Evolutionary conservation across 2,113 vertebrate genomes (phyloP), one percentile per base, ranked within the genome.

Genomic region (Trogon surrucura): DNA sequence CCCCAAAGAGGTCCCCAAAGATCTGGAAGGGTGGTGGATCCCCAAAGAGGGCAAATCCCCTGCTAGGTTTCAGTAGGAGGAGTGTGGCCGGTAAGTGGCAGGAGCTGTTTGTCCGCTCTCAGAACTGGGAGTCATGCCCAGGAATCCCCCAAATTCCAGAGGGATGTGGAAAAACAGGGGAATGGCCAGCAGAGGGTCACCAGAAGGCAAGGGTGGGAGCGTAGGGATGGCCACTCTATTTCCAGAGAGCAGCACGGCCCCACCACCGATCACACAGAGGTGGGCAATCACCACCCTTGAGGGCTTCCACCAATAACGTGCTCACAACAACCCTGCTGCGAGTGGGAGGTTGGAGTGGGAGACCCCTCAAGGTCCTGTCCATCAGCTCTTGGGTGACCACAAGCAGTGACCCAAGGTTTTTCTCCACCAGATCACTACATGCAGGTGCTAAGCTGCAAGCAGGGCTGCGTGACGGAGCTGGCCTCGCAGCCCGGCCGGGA

Each of bases 391-490:
- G 34, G 60, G 7, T 38, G 51, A 74, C 73, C 3, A 1, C 1
- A 11, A 27, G 61, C 23, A 29, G 23, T 93, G 66, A 94, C n/a
- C 4, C 0, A 1, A 4, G 1, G 0, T 53, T 92, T 90, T 80
- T 88, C 30, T 50, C 58, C 58, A 7, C 62, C 98, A 99, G 99
- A 99, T 97, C 99, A 99, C 96, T 99, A 99, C 82, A 94, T 99
- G 91, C 99, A 99, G 95, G 98, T 99, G 45, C 97, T 99, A 54
- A 98, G 97, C 98, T 99, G 99, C 97, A 99, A 99, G 97, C 99
- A 99, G 97, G 98, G 97, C 92, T 99, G 99, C 2, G 98, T 98
- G 3, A 97, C 98, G 0, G 99, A 99, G 78, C 89, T 99, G 91
- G 99, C 99, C 13, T 97, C 97, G 2, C 97, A 98, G n/a, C 97